A percentile compares a stretch with the other conserved stretches of the same genome.
Evolutionary conservation across 2,888 invertebrate genomes (phyloP).

Genomic region (Sialis lutaria): DNA sequence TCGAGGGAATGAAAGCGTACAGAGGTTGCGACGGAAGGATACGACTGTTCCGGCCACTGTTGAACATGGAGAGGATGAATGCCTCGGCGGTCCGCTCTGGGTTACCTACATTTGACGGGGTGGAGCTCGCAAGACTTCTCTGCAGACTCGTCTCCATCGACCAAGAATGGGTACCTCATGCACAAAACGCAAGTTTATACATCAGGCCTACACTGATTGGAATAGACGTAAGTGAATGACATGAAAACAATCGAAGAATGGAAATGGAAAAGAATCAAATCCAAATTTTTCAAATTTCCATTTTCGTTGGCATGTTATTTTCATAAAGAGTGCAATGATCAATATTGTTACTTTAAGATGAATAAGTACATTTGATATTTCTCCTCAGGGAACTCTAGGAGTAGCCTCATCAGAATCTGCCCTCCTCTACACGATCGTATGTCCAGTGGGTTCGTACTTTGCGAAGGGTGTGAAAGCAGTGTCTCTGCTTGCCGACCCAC

Average conservation of each 20-base stretch:
- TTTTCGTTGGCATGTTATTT: too few relatives aligned
- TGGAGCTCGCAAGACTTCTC: conserved; percentile 73
- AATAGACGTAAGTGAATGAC: conserved; percentile 63
- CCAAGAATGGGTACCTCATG: conserved; percentile 94
- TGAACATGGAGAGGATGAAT: conserved; percentile 91
- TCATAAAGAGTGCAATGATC: too few relatives aligned
- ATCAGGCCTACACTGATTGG: conserved; percentile 92
- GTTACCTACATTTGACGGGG: conserved; percentile 74
- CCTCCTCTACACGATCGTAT: conserved; percentile 75
- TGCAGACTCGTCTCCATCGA: conserved; percentile 76
- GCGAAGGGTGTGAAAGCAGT: conserved; percentile 53
- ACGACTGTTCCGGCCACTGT: conserved; percentile 83
- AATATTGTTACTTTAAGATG: too few relatives aligned
- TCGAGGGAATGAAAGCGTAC: conserved; percentile 97
- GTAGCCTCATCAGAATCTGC: conserved; percentile 78
- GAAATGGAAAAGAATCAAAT: not conserved
- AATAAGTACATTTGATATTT: not conserved
- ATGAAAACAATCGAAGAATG: not conserved
- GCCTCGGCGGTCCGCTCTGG: conserved; percentile 67
- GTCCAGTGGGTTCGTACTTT: conserved; percentile 91
- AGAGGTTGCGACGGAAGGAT: conserved; percentile 83
- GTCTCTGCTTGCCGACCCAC: conserved; percentile 82
- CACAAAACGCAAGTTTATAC: conserved; percentile 79
- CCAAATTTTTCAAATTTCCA: too few relatives aligned
- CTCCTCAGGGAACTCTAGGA: conserved; percentile 71